Base-by-base conservation (phyloP, 2,113 vertebrate genomes). In the Cacatua alba region DNA sequence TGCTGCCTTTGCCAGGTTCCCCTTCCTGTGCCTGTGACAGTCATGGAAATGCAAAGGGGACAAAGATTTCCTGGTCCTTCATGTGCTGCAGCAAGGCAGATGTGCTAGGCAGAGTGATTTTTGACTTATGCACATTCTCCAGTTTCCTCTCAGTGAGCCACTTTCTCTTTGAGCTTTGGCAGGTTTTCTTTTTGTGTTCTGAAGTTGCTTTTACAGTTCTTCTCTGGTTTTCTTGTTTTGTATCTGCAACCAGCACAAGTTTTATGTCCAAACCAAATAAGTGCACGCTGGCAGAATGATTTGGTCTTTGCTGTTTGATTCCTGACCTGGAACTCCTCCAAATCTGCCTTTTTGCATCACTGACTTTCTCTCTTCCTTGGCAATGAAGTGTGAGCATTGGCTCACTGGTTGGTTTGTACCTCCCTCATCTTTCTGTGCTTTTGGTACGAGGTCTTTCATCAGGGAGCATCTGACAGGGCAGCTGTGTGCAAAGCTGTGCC, bases 401-500 rank as follows among this genome's bases (percentile, higher is more conserved):
- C 75, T 86, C 43, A 11, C 51, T 63, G 16, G 46, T 43, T 44
- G 55, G 57, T 33, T 24, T 12, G 11, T 63, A 39, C 43, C 60
- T 93, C 86, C 76, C 72, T 86, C 68, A 14, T 82, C 90, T 84
- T 68, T 43, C 86, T 37, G 41, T 53, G 80, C 72, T 92, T 53
- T 24, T 0, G 44, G 51, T 52, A n/a, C 82, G 12, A 4, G 75
- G 20, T 63, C 67, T 79, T 79, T 84, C 95, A 71, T 70, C 28
- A 18, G 90, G 72, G 75, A 55, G 79, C 20, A 20, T 55, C 76
- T 64, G 69, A 37, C 0, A 2, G 82, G 88, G 71, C 63, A 14
- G 80, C 88, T 39, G 82, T 48, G 39, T 35, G 79, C 85, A 48
- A 19, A 88, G 92, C 94, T 88, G 88, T 49, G 63, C 86, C 74